Base-by-base conservation (phyloP, 1,140 invertebrate species). In the Drosophila santomea region DNA sequence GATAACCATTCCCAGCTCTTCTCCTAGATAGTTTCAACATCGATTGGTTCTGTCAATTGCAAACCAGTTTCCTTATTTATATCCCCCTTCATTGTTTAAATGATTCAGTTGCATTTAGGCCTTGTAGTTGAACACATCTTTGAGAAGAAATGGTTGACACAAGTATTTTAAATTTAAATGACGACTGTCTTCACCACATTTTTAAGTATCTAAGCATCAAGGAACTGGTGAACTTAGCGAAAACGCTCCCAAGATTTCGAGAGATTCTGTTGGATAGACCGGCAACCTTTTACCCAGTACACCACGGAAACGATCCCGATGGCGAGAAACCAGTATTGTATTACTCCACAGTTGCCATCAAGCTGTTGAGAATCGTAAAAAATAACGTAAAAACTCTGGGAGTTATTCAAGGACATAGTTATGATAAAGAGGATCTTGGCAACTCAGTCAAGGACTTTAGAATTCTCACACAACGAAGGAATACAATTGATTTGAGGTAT, bases 121-220 rank as follows among this genome's bases (percentile, higher is more conserved):
- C 12, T 12, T 20, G 28, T 3, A 28, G 4, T 12, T 32, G 20
- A 4, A 28, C 23, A 56, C 25, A 32, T 55, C 48, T 36, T 32
- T 0, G 20, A 2, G 3, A 41, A n/a, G 4, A 51, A 5, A 59
- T 67, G 63, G 20, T 17, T 35, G 20, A 12, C 17, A 1, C 15
- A 11, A 54, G 12, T 23, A 45, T 68, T 52, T 35, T 68, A 4
- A n/a, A 38, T n/a, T 23, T 68, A 20, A 60, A 74, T 20, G 50
- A 54, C 20, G 71, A 74, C 12, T 74, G 67, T 8, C 14, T 74
- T 7, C 20, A 23, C 0, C 36, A 47, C 8, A 54, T 74, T 14
- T 17, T 74, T 8, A 54, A 61, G 7, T 74, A 72, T 44, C 20
- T 74, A 20, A 20, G 28, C 7, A 35, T 73, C 3, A 38, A 44